Evolutionary conservation across 2,113 vertebrate genomes (phyloP).

Genomic region (Phaethornis superciliosus): DNA sequence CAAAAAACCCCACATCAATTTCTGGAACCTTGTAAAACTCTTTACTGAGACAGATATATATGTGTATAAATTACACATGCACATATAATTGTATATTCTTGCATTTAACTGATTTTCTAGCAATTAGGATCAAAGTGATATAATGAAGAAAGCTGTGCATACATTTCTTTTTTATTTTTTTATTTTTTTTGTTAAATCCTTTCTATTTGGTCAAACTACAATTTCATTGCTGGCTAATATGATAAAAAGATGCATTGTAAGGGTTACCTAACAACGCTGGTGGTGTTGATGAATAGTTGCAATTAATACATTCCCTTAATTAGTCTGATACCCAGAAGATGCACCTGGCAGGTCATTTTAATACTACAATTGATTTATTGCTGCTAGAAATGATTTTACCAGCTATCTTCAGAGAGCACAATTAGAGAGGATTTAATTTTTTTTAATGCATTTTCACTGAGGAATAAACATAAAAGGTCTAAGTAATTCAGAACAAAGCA

Average conservation of each 20-base stretch:
- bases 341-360: conserved; percentile 87
- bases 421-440: conserved; percentile 81
- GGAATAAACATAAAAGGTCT: conserved; percentile 85
- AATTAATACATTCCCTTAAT: conserved; percentile 87
- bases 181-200: not conserved
- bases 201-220: conserved; percentile 67
- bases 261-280: conserved; percentile 79
- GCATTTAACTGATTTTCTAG: not conserved
- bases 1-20: not conserved
- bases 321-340: conserved; percentile 86
- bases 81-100: not conserved
- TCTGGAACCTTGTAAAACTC: not conserved
- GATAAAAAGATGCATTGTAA: conserved; percentile 80
- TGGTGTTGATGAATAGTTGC: conserved; percentile 87
- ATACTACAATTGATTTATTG: conserved; percentile 86
- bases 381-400: conserved; percentile 83
- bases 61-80: not conserved
- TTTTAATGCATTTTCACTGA: conserved; percentile 81
- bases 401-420: conserved; percentile 83
- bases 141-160: not conserved
- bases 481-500: conserved; percentile 82
- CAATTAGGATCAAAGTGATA: not conserved
- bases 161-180: not conserved
- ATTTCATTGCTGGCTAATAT: conserved; percentile 76
- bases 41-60: not conserved